Percentiles rank a stretch among this genome's conserved stretches.
phyloP scores from a whole-genome alignment of 2,888 invertebrate genomes.

The Elaeidobius kamerunicus region DNA sequence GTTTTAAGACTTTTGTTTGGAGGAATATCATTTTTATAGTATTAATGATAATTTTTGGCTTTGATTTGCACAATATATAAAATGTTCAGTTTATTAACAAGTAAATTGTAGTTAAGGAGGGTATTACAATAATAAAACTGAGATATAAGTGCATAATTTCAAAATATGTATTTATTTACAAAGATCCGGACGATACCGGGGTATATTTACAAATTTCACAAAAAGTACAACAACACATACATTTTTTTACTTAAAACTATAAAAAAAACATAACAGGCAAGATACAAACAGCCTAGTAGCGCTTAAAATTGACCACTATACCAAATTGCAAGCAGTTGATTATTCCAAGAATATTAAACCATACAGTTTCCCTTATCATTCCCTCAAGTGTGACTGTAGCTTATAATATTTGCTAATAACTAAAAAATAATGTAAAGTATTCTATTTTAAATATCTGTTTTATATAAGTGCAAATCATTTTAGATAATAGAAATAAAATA shows the following conservation, averaged over 20 bases:
- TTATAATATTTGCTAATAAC: constrained; percentile 9
- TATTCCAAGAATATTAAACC: constrained; percentile 39
- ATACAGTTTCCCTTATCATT: constrained; percentile 35
- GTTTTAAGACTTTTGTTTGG: too few relatives aligned
- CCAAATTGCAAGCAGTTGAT: constrained; percentile 41
- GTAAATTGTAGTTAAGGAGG: too few relatives aligned
- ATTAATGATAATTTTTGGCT: too few relatives aligned
- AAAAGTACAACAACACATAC: constrained; percentile 51
- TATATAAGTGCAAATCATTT: constrained; percentile 25
- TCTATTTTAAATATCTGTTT: constrained; percentile 29
- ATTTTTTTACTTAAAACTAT: constrained; percentile 51
- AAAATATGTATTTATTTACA: constrained; percentile 37
- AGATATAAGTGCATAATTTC: constrained; percentile 41
- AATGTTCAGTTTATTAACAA: too few relatives aligned
- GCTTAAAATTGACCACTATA: constrained; percentile 37
- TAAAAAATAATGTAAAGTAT: constrained; percentile 19
- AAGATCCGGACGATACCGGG: constrained; percentile 4
- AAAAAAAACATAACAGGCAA: constrained; percentile 53
- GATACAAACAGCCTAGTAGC: constrained; percentile 49
- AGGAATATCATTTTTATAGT: too few relatives aligned
- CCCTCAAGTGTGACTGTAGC: constrained; percentile 7
- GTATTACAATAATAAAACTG: constrained; percentile 1
- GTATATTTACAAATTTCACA: constrained; percentile 51
- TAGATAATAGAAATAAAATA: constrained; percentile 36
- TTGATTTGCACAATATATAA: background rate